Percentiles rank a stretch among this genome's conserved stretches.
Evolutionary conservation across 2,888 invertebrate genomes (phyloP).

Genomic region (Latrodectus hesperus): DNA sequence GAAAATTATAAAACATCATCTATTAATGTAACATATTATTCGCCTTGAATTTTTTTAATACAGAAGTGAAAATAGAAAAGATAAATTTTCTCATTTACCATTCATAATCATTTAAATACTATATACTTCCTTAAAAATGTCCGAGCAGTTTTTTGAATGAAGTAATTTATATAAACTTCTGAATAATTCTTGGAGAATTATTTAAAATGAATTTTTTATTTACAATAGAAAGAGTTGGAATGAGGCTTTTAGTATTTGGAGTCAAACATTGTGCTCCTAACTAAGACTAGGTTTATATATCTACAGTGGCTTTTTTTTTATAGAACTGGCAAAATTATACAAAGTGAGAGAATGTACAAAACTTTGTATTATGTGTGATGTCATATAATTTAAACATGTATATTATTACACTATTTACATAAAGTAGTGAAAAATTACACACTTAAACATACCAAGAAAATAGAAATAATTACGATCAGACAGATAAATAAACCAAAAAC

Average conservation of each 20-base stretch:
- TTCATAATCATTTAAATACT: too few relatives aligned
- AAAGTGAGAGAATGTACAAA: constrained; percentile 62
- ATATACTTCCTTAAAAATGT: too few relatives aligned
- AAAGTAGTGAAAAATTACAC: constrained; percentile 26
- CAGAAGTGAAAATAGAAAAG: too few relatives aligned
- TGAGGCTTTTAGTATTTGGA: constrained; percentile 51
- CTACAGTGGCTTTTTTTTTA: constrained; percentile 48
- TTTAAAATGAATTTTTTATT: too few relatives aligned
- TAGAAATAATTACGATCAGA: constrained; percentile 23
- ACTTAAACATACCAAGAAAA: constrained; percentile 52
- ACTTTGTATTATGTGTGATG: constrained; percentile 48
- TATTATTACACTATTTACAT: constrained; percentile 64
- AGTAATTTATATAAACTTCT: too few relatives aligned
- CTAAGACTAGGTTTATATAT: constrained; percentile 63
- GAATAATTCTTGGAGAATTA: too few relatives aligned
- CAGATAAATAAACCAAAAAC: constrained; percentile 38
- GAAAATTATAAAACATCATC: constrained; percentile 58
- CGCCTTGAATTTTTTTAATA: constrained; percentile 15
- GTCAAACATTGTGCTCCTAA: constrained; percentile 50
- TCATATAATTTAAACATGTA: constrained; percentile 38
- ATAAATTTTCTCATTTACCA: too few relatives aligned
- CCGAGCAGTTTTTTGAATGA: too few relatives aligned
- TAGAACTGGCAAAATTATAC: constrained; percentile 50
- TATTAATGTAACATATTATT: constrained; percentile 53
- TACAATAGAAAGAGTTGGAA: constrained; percentile 31